phyloP scores from a whole-genome alignment of 2,888 invertebrate genomes.

The Petrolisthes cinctipes region DNA sequence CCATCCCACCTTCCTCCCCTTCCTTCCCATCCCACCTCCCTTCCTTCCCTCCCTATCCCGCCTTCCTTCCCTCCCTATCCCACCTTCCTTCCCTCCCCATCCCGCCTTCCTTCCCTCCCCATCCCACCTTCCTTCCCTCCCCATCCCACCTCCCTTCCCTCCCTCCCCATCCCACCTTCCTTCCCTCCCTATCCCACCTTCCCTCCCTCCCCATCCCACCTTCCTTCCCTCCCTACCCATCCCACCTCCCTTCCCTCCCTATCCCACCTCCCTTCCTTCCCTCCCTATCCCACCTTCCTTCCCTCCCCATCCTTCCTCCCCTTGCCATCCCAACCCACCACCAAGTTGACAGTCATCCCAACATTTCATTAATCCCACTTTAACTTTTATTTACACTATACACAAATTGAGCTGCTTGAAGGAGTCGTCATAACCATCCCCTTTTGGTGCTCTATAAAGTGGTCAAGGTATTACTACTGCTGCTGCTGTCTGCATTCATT shows the following conservation, averaged over 20 bases:
- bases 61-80: no score
- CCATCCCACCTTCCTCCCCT: no score
- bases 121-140: not conserved
- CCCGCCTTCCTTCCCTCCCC: no score
- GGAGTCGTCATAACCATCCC: no score
- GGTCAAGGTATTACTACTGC: no score
- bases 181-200: no score
- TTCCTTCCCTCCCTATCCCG: no score
- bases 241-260: not conserved
- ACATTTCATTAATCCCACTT: not conserved
- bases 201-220: no score
- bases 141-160: not conserved
- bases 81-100: no score
- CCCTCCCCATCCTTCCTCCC: conserved; percentile 3
- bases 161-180: not conserved
- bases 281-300: conserved; percentile 17
- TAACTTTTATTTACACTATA: not conserved
- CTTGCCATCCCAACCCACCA: not conserved
- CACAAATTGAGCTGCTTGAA: not conserved
- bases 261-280: not conserved
- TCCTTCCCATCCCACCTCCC: no score
- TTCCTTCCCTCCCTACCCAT: not conserved
- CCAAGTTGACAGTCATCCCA: not conserved
- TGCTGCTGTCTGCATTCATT: no score
- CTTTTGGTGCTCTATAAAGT: no score